These are phyloP conservation scores for Apeira syringaria DNA, from an alignment of 2,888 invertebrate species.

Conservation along the genomic window DNA sequence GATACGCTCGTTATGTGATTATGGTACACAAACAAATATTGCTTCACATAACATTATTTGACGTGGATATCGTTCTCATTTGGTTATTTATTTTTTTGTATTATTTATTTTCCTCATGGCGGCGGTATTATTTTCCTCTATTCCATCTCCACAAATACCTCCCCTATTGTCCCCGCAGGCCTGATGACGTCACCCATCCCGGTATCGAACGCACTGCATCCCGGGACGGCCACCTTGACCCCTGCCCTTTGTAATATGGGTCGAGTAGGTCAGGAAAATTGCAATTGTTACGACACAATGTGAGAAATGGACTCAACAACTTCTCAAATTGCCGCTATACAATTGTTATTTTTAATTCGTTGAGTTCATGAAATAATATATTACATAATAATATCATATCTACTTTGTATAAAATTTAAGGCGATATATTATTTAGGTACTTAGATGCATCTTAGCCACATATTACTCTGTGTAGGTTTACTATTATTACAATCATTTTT, in stretches of 20 bases:
- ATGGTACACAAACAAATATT: conserved; percentile 22
- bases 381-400: no score
- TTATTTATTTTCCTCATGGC: no score
- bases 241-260: conserved; percentile 30
- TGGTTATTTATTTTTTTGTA: background rate
- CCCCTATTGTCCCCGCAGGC: background rate
- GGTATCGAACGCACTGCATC: conserved; percentile 23
- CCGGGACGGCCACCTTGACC: conserved; percentile 33
- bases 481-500: no score
- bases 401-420: no score
- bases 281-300: background rate
- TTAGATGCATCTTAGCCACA: no score
- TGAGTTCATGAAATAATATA: no score
- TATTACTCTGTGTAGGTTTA: no score
- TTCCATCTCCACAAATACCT: background rate
- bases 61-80: conserved; percentile 9
- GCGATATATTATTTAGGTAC: no score
- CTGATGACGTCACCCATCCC: conserved; percentile 15
- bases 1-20: conserved; percentile 21
- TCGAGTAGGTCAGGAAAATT: conserved; percentile 22
- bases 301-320: no score
- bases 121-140: no score
- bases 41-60: conserved; percentile 29
- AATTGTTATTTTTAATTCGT: no score
- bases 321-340: no score